Base-by-base conservation (phyloP, 2,113 vertebrate genomes). In the Casuarius casuarius region DNA sequence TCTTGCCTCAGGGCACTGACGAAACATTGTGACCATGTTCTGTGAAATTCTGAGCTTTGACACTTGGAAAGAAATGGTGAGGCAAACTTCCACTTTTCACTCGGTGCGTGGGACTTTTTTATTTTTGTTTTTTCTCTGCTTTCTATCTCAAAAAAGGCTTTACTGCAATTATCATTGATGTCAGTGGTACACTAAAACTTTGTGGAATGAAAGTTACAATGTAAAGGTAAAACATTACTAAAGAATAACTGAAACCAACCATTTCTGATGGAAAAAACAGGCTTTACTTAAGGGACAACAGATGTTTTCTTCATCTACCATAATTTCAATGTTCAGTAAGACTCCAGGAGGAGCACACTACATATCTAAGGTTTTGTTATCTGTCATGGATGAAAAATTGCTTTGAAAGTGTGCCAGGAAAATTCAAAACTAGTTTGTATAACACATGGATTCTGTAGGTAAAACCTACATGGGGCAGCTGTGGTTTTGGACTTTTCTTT, bases 391-490 rank as follows among this genome's bases (percentile, higher is more conserved):
- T 88, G 70, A 92, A 83, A 79, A 93, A 52, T 12, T 52, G 26
- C 88, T 85, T 95, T 94, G 82, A 90, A 88, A 71, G 14, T 35
- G 28, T 33, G 75, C 85, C 90, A 94, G 63, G 19, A 88, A 93
- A 88, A 80, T 26, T 61, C 9, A 62, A 40, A 48, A 79, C 63
- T 26, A 66, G 58, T 82, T 93, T 94, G 56, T 91, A 15, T 67
- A 80, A 80, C 52, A 48, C 14, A 49, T 35, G 42, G 49, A 78
- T 86, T 74, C 66, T 40, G 7, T 70, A 90, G 79, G 88, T 93
- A 80, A 86, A 79, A 94, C 25, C 54, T 95, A 90, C 82, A 83
- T 18, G 66, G 78, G 63, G 9, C 92, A 96, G 90, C 94, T 95
- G 88, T 67, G 31, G 82, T n/a, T 74, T 96, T 82, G 58, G 62